Conservation (phyloP, 1,140 invertebrate species). For the Parasteatoda tepidariorum region DNA sequence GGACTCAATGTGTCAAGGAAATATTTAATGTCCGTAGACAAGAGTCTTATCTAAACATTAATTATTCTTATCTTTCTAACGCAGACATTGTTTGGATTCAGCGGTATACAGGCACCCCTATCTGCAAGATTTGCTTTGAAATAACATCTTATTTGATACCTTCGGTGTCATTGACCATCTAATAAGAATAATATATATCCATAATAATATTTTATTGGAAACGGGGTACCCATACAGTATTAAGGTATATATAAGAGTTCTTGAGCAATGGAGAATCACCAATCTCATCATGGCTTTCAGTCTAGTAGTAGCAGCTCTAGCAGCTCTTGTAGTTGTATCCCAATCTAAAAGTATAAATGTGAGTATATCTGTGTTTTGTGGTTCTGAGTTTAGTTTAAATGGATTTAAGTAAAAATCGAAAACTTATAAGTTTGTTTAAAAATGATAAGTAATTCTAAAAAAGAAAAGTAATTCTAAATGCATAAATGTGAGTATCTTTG, state of each 20-base stretch:
- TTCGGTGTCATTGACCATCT: not conserved
- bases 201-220: not conserved
- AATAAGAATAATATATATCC: not conserved
- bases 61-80: not conserved
- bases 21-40: not conserved
- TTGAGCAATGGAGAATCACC: not conserved
- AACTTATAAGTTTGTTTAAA: too few species aligned
- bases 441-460: not conserved
- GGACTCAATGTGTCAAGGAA: not conserved
- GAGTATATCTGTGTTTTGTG: not conserved
- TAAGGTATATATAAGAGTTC: constrained; percentile 26
- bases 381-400: not conserved
- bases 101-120: not conserved
- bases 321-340: constrained; percentile 21
- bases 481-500: not conserved
- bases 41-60: not conserved
- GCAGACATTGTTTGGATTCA: not conserved
- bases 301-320: constrained; percentile 27
- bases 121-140: not conserved
- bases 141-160: not conserved
- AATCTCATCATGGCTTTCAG: constrained; percentile 43
- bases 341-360: constrained; percentile 40
- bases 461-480: not conserved
- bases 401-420: too few species aligned
- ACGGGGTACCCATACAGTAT: constrained; percentile 21